Evolutionary conservation across 2,113 vertebrate species (phyloP), one percentile per base, ranked within the genome.

Genomic region (Propithecus coquereli): DNA sequence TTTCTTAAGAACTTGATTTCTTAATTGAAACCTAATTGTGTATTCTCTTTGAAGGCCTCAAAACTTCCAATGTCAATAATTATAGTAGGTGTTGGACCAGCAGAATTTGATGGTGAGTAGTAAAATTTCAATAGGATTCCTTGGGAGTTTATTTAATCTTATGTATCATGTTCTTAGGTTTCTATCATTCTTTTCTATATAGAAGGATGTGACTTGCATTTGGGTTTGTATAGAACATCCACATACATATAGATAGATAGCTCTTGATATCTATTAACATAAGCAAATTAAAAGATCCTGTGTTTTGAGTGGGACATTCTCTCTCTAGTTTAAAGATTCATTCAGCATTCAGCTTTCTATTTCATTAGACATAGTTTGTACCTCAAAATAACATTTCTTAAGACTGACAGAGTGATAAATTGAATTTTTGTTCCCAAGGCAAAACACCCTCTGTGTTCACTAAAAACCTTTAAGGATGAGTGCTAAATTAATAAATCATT

Each of bases 31-130:
- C 63, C 5, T 93, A 40, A 94, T 94, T 97, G 68, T 97, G 52
- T 94, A 43, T 85, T 97, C 94, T 87, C 94, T 98, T 97, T 97
- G 23, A 98, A 99, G 99, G 99, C 99, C 70, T 98, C 99, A 92
- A 99, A 98, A 98, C 98, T 99, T 98, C 99, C 99, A 9, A 99
- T 99, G 99, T 99, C 99, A 52, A 99, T 99, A 98, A 99, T 99
- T 96, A 99, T 99, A 93, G 99, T 99, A 71, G 99, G 99, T 8
- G 99, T 99, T 57, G 99, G 99, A 74, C 99, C 99, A 57, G 99
- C 99, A 96, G 99, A 99, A 97, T 99, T 99, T 97, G 99, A 99
- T 94, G 99, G 99, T 99, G 97, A 99, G 99, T 96, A 37, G 87
- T 66, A 52, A 65, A 76, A 43, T 82, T 43, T 22, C n/a, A 65